A percentile compares a stretch with the other conserved stretches of the same genome.
phyloP scores from a whole-genome alignment of 2,113 vertebrate species.

The Aythya baeri region DNA sequence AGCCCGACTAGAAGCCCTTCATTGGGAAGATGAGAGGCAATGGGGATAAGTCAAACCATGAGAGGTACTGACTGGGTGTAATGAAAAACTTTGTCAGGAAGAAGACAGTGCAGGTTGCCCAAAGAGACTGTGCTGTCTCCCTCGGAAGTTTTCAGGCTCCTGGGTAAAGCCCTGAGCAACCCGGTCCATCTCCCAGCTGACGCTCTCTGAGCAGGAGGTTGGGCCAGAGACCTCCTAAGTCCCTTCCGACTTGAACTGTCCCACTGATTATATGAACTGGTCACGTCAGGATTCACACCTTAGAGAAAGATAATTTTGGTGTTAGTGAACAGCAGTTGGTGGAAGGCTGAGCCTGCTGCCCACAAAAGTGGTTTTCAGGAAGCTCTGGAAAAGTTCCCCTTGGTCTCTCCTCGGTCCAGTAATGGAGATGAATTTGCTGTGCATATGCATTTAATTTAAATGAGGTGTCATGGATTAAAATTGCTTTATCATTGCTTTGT shows the following conservation, averaged over 20 bases:
- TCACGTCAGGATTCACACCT: background rate
- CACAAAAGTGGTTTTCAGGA: background rate
- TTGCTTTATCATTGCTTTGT: background rate
- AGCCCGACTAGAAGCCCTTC: background rate
- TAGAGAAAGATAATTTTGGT: background rate
- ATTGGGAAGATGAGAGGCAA: background rate
- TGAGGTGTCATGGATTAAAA: background rate
- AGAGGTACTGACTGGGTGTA: background rate
- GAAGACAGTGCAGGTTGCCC: background rate
- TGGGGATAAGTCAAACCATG: background rate
- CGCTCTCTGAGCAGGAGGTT: background rate
- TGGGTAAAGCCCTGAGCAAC: background rate
- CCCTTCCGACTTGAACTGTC: background rate
- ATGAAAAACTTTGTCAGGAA: background rate
- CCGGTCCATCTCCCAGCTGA: background rate
- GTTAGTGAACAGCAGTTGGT: background rate
- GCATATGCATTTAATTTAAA: slow-evolving; percentile 16
- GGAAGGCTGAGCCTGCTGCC: background rate
- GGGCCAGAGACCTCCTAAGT: background rate
- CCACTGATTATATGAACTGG: background rate
- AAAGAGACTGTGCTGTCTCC: background rate
- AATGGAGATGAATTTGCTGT: background rate
- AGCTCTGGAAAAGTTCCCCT: background rate
- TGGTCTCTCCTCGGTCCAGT: background rate
- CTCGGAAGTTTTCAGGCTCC: background rate